Base-by-base conservation (phyloP, 2,888 invertebrate genomes). In the Pterobdella sp. region DNA sequence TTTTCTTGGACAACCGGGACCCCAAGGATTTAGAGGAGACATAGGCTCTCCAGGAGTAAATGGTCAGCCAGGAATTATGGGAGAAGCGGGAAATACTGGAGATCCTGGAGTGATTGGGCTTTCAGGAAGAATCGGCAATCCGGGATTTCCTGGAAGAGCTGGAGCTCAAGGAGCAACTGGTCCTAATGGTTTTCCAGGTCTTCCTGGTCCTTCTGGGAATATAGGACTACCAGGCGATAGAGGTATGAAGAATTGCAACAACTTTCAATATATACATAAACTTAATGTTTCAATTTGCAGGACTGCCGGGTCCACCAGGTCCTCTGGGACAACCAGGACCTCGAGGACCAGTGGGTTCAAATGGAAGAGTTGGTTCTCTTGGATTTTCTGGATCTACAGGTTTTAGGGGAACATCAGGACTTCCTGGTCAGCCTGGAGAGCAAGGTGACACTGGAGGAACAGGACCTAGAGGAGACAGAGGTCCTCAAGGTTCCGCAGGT, bases 71-170 rank as follows among this genome's bases (percentile, higher is more conserved):
- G 68, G 68, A 2, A 14, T 26, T 4, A 34, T 26, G 18, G 77
- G 77, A 56, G 56, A 52, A 4, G 52, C 63, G 22, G 76, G 76
- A 14, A 42, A 37, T 69, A 64, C 63, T 18, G 76, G 74, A 68
- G 60, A 70, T 3, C 26, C 60, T 32, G 73, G 75, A 37, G 14
- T 29, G 84, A 86, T 0, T 75, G 79, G 74, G 52, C 74, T 74
- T 35, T 29, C 31, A 26, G 69, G 76, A 52, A 7, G 68, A 66
- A 36, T 52, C 60, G 74, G 74, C 63, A 18, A 37, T 42, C 71
- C 60, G 29, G 77, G 77, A 32, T 22, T 49, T 14, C 66, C 73
- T n/a, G 76, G 75, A 73, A 63, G 34, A 3, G n/a, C 52, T 67
- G 76, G 76, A 68, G 14, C 71, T 14, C 56, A 65, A 52, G 76